Evolutionary conservation across 2,113 vertebrate genomes (phyloP), one percentile per base, ranked within the genome.

Genomic region (Elaphurus davidianus): DNA sequence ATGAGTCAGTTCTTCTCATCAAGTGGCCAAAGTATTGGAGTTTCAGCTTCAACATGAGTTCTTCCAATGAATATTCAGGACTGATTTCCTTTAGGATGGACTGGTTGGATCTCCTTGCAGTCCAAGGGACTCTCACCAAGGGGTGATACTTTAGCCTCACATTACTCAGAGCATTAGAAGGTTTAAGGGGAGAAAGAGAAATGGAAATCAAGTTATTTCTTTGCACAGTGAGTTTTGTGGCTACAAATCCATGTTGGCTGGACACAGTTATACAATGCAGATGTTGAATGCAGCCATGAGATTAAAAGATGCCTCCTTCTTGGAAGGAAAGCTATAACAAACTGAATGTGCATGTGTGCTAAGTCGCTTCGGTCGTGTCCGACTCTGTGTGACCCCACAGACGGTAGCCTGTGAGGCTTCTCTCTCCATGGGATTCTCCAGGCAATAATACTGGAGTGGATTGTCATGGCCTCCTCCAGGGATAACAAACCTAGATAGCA

Each of bases 281-380:
- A 76, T 27, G 21, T 25, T 76, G 40, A 43, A 4, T 76, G 71
- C 23, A 76, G 21, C 71, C 71, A 76, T 76, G 71, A 76, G 27
- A 76, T 76, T 76, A 7, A 76, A 43, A 76, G 71, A 76, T 43
- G 71, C 40, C 43, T 43, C 6, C 71, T 76, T 23, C 71, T 43
- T 76, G 71, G 40, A 43, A 76, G 1, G 0, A 76, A 43, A 76
- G 40, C 71, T 43, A 7, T 76, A 43, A 76, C 12, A 74, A 74
- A 40, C 19, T 2, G 1, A 74, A 36, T 0, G 0, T 23, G n/a
- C n/a, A 40, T 40, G 67, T 36, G 10, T 40, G 67, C 67, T 74
- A 13, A 74, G 19, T 40, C 5, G 0, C 21, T 74, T 74, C 36
- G 40, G n/a, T 74, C 5, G 0, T 74, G 67, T 74, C 67, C 2